Percentiles rank a stretch among this genome's conserved stretches.
Evolutionary conservation across 2,888 invertebrate genomes (phyloP).

Genomic region (Bimastos eiseni): DNA sequence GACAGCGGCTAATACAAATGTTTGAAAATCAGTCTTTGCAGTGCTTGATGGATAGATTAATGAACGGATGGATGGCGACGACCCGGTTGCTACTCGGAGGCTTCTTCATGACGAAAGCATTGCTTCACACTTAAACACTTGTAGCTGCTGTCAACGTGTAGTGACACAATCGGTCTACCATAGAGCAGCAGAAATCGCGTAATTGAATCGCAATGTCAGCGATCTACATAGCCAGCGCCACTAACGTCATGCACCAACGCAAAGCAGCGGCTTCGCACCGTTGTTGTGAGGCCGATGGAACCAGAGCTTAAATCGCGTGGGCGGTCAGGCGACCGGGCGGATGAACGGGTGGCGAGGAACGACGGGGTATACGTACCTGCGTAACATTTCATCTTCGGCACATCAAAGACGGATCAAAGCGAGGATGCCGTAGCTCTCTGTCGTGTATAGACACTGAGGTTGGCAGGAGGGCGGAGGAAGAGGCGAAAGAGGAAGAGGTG

Average conservation of each 20-base stretch:
- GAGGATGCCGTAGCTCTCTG: not conserved
- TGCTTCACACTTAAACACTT: not conserved
- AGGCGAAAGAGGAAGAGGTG: not conserved
- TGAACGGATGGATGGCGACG: no score
- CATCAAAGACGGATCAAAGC: not conserved
- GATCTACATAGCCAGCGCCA: not conserved
- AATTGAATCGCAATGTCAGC: not conserved
- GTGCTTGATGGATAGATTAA: no score
- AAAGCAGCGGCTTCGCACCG: not conserved
- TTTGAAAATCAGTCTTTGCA: no score
- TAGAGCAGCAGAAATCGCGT: not conserved
- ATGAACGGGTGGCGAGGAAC: not conserved
- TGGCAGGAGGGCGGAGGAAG: not conserved
- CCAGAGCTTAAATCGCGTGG: not conserved
- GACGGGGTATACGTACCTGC: not conserved
- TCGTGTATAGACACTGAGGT: not conserved
- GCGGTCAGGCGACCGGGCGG: not conserved
- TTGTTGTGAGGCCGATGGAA: not conserved
- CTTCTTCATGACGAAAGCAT: no score
- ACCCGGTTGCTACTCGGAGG: no score
- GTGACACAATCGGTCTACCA: not conserved
- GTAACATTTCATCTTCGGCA: constrained; percentile 6
- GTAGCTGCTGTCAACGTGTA: not conserved
- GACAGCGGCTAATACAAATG: no score
- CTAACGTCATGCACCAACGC: not conserved